A percentile compares a stretch with the other conserved stretches of the same genome.
phyloP scores from a whole-genome alignment of 2,888 invertebrate species.

The Lasioglossum marginatum region DNA sequence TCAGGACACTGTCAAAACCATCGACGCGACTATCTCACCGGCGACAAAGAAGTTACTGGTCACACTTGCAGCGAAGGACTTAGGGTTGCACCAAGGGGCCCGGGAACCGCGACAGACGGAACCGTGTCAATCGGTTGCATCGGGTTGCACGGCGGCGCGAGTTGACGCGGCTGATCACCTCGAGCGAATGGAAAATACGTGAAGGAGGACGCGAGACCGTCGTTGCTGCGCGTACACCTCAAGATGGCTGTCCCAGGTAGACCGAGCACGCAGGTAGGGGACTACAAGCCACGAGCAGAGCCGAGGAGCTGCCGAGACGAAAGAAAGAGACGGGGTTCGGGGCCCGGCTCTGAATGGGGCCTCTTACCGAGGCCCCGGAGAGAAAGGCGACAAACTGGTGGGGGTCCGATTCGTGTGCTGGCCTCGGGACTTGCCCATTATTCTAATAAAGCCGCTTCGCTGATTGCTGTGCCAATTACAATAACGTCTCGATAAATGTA shows the following conservation, averaged over 20 bases:
- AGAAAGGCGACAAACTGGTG: conserved; percentile 60
- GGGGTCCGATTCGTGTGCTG: conserved; percentile 30
- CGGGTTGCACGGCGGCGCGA: conserved; percentile 39
- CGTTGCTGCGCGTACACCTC: conserved; percentile 53
- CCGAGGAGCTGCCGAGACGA: conserved; percentile 26
- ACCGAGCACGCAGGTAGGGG: conserved; percentile 67
- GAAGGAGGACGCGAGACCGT: conserved; percentile 55
- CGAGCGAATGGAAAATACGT: conserved; percentile 58
- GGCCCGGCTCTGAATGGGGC: conserved; percentile 59
- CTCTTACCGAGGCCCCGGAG: conserved; percentile 44
- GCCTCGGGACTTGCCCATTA: neutral
- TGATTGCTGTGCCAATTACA: neutral
- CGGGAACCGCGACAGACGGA: neutral
- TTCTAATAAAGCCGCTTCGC: neutral
- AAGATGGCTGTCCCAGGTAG: conserved; percentile 76
- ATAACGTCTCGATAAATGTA: neutral
- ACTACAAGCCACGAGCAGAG: neutral
- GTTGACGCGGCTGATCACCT: conserved; percentile 53
- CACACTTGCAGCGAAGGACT: neutral
- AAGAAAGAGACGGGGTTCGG: conserved; percentile 23
- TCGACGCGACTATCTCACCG: neutral
- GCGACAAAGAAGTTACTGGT: neutral
- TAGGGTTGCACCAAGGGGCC: neutral
- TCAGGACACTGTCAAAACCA: conserved; percentile 19
- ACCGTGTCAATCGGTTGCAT: conserved; percentile 39